Conservation (phyloP, 2,797 vertebrate genomes). For the Coregonus suidteri region DNA sequence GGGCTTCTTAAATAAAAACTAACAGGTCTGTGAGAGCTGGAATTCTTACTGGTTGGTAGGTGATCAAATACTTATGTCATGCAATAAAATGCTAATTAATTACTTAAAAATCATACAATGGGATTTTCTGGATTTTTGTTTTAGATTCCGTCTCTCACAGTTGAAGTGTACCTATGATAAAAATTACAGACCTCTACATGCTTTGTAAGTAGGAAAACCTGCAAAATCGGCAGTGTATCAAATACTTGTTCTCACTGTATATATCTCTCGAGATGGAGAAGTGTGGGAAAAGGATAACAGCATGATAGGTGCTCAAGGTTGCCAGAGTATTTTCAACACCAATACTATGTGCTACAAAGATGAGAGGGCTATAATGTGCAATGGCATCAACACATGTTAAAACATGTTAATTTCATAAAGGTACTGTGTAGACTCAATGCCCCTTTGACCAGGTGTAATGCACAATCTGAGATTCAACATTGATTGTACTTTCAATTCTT, state of each 20-base stretch:
- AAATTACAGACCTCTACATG: too few relatives aligned
- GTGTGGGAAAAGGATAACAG: slow-evolving; percentile 16
- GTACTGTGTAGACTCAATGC: neutral
- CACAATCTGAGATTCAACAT: slow-evolving; percentile 20
- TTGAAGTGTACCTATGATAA: too few relatives aligned
- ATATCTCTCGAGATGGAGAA: slow-evolving; percentile 33
- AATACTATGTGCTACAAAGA: slow-evolving; percentile 34
- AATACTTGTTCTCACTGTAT: neutral
- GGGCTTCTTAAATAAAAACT: too few relatives aligned
- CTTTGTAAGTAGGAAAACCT: too few relatives aligned
- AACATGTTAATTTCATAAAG: neutral
- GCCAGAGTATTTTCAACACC: slow-evolving; percentile 27
- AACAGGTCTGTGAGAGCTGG: too few relatives aligned
- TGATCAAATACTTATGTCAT: too few relatives aligned
- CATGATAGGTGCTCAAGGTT: slow-evolving; percentile 46
- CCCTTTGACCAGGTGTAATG: slow-evolving; percentile 21
- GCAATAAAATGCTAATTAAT: too few relatives aligned
- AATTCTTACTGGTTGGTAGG: too few relatives aligned
- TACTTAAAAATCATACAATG: too few relatives aligned
- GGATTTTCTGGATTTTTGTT: too few relatives aligned
- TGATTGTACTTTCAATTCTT: slow-evolving; percentile 9
- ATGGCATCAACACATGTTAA: slow-evolving; percentile 29
- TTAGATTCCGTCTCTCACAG: too few relatives aligned
- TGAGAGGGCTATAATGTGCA: slow-evolving; percentile 42
- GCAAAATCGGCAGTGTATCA: too few relatives aligned